Evolutionary conservation across 1,140 invertebrate species (phyloP), one percentile per base, ranked within the genome.

Genomic region (Drosophila willistoni): DNA sequence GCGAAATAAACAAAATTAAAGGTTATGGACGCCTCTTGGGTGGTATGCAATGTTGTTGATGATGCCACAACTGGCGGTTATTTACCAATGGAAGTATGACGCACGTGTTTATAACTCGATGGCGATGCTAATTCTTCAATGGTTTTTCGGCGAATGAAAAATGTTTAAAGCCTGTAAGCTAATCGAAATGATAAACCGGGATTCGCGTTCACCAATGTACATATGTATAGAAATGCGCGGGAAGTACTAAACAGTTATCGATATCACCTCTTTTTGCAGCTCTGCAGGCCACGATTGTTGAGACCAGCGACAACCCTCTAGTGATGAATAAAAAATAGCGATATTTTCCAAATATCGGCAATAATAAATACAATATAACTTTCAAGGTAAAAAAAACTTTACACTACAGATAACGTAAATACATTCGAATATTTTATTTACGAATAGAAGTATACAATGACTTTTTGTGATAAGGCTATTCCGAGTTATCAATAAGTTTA

Each of bases 81-180:
- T 79, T 87, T 34, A 82, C 82, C 82, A 71, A 57, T 64, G 54
- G 41, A 68, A 73, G 57, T 69, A 62, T 22, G 25, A 19, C 22
- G 29, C 44, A 39, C 12, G 7, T 59, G 60, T 42, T 42, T 42
- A 14, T 25, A 29, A 51, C 12, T n/a, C 29, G 29, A 36, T 41
- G 63, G 41, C 54, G 67, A 44, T 39, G 56, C 55, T 68, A 57
- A 61, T 71, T 54, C 73, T 70, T 64, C 68, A 64, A 47, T 33
- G 67, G 79, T 79, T 77, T 87, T 76, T 29, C 33, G 57, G 33
- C 61, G 79, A 87, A 65, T 86, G 83, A 86, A 82, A 70, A 71
- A 70, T 63, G 71, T 41, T 4, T 59, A 62, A 39, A 59, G 61
- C 56, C 34, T 69, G 10, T 51, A 51, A 51, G 22, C 9, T 12